phyloP scores from a whole-genome alignment of 2,113 vertebrate genomes.

The Labeo rohita region DNA sequence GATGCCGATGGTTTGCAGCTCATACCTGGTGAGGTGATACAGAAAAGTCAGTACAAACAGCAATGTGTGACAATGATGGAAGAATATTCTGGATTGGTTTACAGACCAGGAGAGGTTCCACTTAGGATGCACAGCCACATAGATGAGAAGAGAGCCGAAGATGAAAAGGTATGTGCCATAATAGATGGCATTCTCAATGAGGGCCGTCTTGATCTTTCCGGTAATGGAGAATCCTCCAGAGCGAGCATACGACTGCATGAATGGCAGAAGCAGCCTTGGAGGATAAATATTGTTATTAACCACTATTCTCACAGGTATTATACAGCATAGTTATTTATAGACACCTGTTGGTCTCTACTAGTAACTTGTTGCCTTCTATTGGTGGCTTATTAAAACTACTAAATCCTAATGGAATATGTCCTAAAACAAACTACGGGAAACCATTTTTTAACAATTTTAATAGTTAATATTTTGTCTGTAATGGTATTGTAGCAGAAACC shows the following conservation, averaged over 20 bases:
- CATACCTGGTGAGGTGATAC: constrained; percentile 78
- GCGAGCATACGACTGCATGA: constrained; percentile 98
- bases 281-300: not conserved
- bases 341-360: too few relatives aligned
- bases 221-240: constrained; percentile 97
- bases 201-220: constrained; percentile 95
- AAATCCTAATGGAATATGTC: too few relatives aligned
- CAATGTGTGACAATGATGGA: not conserved
- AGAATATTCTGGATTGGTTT: not conserved
- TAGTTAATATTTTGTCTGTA: too few relatives aligned
- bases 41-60: not conserved
- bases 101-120: constrained; percentile 87
- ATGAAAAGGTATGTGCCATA: constrained; percentile 97
- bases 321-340: not conserved
- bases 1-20: constrained; percentile 95
- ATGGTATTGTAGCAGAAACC: too few relatives aligned
- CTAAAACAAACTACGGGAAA: too few relatives aligned
- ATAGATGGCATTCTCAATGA: constrained; percentile 98
- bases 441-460: too few relatives aligned
- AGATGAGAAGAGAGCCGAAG: constrained; percentile 96
- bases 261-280: constrained; percentile 92
- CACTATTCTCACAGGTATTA: not conserved
- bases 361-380: too few relatives aligned
- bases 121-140: constrained; percentile 90
- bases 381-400: too few relatives aligned